phyloP scores from a whole-genome alignment of 2,888 invertebrate genomes.

The Apotomis capreana region DNA sequence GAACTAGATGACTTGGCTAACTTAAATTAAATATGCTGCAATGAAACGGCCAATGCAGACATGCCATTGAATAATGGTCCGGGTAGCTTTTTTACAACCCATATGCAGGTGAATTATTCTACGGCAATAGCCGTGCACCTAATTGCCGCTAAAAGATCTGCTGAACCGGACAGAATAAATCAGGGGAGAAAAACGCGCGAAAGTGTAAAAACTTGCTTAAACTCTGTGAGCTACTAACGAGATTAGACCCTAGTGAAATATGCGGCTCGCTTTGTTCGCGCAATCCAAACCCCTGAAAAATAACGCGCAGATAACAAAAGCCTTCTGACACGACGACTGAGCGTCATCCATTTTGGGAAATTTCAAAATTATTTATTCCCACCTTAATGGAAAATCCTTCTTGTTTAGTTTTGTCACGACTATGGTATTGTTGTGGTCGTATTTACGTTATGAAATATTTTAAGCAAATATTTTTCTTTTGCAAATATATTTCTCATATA shows the following conservation, averaged over 20 bases:
- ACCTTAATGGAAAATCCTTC: conserved; percentile 57
- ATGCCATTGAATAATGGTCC: neutral
- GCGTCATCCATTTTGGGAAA: conserved; percentile 58
- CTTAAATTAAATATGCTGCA: neutral
- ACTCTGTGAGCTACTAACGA: conserved; percentile 70
- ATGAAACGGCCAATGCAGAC: neutral
- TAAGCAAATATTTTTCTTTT: neutral
- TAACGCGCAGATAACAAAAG: conserved; percentile 76
- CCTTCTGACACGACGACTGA: conserved; percentile 68
- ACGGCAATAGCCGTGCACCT: conserved; percentile 23
- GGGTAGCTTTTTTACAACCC: neutral
- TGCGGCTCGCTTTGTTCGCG: conserved; percentile 74
- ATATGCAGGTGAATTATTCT: conserved; percentile 2
- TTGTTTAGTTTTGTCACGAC: conserved; percentile 48
- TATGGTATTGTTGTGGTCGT: conserved; percentile 27
- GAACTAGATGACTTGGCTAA: neutral
- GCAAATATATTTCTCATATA: neutral
- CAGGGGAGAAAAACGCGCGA: conserved; percentile 57
- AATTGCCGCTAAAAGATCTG: conserved; percentile 48
- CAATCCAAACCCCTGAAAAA: conserved; percentile 74
- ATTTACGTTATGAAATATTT: conserved; percentile 24
- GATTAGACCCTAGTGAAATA: conserved; percentile 77
- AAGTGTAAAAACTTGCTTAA: conserved; percentile 66
- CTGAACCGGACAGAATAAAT: conserved; percentile 53
- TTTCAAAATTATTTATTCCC: conserved; percentile 62